Base-by-base conservation (phyloP, 2,888 invertebrate genomes). In the Dicroscelio sp. region DNA sequence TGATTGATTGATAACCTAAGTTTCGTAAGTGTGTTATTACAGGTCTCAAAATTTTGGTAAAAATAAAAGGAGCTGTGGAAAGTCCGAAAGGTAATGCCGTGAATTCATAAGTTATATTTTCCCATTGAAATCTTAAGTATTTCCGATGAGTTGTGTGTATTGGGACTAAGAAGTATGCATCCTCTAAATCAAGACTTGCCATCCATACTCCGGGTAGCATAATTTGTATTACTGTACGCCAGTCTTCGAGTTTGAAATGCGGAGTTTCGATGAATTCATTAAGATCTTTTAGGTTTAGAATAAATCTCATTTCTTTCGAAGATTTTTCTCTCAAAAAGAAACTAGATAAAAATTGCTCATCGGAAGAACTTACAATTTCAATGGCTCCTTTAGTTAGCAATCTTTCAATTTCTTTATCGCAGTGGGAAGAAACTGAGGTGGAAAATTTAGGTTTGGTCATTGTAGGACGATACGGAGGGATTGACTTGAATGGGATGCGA, bases 221-320 rank as follows among this genome's bases (percentile, higher is more conserved):
- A 17, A 91, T 79, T 20, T 79, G 73, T 1, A 79, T 12, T 10
- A 76, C 85, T n/a, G 82, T 90, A 17, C 75, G 65, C 82, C 82
- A 85, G 27, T 88, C 88, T 27, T 91, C 87, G 0, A 90, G 17
- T 73, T 88, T 79, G 27, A 90, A 90, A 35, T 90, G 90, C 17
- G 85, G 89, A 6, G 87, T 27, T 20, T 69, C 48, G n/a, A 90
- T 73, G 43, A 33, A 86, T 17, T 60, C 14, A 63, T 90, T 90
- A 0, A 90, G 65, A 5, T 60, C n/a, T 30, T 71, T 52, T n/a
- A 90, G 43, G 60, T 90, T 82, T n/a, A 86, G 27, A 20, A 90
- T 86, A 67, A 86, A 79, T 8, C 73, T 30, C 31, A 83, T 58
- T n/a, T n/a, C 67, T 8, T 65, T 69, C 3, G 79, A 80, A 10